Conservation (phyloP, 2,113 vertebrate genomes). For the Takifugu bimaculatus region DNA sequence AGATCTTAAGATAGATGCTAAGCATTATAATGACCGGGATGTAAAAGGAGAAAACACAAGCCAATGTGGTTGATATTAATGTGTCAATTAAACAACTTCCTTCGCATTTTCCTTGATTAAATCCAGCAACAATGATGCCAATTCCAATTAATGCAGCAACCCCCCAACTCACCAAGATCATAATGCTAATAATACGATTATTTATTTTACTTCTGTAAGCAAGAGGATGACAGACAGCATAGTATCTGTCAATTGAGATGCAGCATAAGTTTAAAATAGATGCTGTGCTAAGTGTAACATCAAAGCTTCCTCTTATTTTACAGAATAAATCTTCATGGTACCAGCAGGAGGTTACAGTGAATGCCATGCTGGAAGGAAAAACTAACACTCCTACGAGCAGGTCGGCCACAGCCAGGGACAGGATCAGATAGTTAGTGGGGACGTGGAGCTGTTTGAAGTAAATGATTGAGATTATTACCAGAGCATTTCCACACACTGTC, state of each 20-base stretch:
- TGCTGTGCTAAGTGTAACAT: neutral
- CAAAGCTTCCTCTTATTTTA: constrained; percentile 2
- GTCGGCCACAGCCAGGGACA: neutral
- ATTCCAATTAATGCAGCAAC: neutral
- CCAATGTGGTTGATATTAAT: neutral
- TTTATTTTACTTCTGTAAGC: constrained; percentile 11
- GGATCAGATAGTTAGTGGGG: constrained; percentile 22
- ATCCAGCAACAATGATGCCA: neutral
- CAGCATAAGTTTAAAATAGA: constrained; percentile 20
- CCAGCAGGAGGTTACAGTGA: neutral
- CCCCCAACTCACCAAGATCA: constrained; percentile 19
- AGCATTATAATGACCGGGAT: constrained; percentile 12
- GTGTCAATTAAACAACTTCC: neutral
- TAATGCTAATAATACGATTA: neutral
- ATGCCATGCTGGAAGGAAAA: constrained; percentile 3
- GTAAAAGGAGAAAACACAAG: neutral
- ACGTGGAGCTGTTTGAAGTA: constrained; percentile 28
- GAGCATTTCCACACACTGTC: constrained; percentile 18
- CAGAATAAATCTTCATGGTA: constrained; percentile 6
- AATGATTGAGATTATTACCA: constrained; percentile 16
- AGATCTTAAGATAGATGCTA: constrained; percentile 22
- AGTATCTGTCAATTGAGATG: constrained; percentile 23
- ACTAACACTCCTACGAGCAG: constrained; percentile 11
- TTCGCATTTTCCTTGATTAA: neutral
- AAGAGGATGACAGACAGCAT: constrained; percentile 20